Conservation (phyloP, 64 coral and sea anemone genomes). For the Astreopora myriophthalma region DNA sequence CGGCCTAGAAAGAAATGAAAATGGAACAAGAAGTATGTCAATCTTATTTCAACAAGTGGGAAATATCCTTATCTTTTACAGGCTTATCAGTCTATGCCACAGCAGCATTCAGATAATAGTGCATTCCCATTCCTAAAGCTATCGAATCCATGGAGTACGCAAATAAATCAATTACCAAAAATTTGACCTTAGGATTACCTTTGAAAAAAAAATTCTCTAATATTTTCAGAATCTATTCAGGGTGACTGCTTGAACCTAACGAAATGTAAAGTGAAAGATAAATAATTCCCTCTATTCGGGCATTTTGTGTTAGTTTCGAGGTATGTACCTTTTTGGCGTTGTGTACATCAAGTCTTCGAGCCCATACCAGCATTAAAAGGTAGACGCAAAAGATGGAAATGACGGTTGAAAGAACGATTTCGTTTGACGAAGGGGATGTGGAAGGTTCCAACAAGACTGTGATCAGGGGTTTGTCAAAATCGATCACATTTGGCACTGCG, state of each 20-base stretch:
- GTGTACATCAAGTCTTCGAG: slow-evolving; percentile 60
- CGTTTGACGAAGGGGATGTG: slow-evolving; percentile 1
- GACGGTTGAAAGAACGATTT: slow-evolving; percentile 55
- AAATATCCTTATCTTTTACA: too few relatives aligned
- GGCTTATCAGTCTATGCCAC: too few relatives aligned
- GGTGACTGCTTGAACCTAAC: too few relatives aligned
- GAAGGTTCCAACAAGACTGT: neutral
- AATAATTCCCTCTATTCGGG: neutral
- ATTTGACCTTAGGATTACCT: too few relatives aligned
- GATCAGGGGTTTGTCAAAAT: slow-evolving; percentile 20
- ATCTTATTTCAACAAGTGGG: neutral
- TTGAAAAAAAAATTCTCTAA: too few relatives aligned
- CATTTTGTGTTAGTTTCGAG: neutral
- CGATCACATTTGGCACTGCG: slow-evolving; percentile 39
- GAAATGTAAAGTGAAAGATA: too few relatives aligned
- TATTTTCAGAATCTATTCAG: too few relatives aligned
- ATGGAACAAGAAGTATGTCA: too few relatives aligned
- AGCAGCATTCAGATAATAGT: too few relatives aligned
- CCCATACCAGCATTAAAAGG: slow-evolving; percentile 70
- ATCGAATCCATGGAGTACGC: too few relatives aligned
- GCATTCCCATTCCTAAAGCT: too few relatives aligned
- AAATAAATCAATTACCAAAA: too few relatives aligned
- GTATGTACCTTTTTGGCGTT: slow-evolving; percentile 61
- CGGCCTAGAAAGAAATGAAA: neutral
- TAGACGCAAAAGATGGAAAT: slow-evolving; percentile 67